A percentile compares a stretch with the other conserved stretches of the same genome.
Evolutionary conservation across 2,113 vertebrate species (phyloP).

Genomic region (Illadopsis cleaveri): DNA sequence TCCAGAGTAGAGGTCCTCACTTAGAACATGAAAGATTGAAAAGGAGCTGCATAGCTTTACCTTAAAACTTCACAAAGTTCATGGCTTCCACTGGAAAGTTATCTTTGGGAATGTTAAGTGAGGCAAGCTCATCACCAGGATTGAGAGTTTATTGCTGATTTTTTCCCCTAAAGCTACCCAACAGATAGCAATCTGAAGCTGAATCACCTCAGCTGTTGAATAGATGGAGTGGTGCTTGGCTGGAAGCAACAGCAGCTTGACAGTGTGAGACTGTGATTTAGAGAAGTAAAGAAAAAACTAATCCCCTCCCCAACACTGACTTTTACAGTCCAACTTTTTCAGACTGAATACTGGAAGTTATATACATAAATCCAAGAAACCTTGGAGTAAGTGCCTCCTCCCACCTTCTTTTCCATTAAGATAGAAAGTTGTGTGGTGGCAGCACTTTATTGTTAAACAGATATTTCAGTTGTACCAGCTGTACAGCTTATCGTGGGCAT

Average conservation of each 20-base stretch:
- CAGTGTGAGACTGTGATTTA: constrained; percentile 3
- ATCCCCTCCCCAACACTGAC: not conserved
- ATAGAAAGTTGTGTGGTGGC: not conserved
- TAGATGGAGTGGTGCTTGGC: not conserved
- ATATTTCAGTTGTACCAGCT: not conserved
- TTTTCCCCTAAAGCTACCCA: not conserved
- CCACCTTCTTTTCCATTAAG: not conserved
- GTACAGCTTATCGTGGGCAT: not conserved
- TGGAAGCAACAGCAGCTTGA: constrained; percentile 10
- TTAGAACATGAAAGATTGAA: not conserved
- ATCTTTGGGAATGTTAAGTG: not conserved
- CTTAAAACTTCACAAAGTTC: not conserved
- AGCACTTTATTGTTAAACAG: not conserved
- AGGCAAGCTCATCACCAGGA: not conserved
- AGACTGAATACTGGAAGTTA: not conserved
- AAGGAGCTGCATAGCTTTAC: not conserved
- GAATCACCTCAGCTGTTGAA: not conserved
- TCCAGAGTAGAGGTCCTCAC: not conserved
- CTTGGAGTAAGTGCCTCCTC: not conserved
- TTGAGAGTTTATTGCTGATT: not conserved
- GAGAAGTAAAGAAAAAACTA: not conserved
- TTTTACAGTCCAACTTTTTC: not conserved
- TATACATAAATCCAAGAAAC: not conserved
- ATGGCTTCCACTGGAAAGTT: not conserved
- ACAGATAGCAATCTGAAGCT: not conserved